phyloP scores from a whole-genome alignment of 2,888 invertebrate species.

The Cheilosia variabilis region DNA sequence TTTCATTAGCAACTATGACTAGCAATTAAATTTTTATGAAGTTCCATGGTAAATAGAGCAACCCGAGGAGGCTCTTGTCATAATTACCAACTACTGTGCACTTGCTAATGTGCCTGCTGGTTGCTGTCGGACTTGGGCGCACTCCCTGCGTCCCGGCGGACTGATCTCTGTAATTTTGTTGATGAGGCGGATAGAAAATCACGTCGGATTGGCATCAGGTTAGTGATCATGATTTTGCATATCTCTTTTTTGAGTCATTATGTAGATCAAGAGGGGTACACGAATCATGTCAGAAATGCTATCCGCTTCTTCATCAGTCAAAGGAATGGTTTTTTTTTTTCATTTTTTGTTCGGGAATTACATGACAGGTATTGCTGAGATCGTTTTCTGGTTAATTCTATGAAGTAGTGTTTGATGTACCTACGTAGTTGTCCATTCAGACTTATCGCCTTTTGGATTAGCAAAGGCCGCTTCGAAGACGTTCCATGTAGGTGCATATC shows the following conservation, averaged over 20 bases:
- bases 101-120: slow-evolving; percentile 63
- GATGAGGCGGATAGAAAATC: slow-evolving; percentile 71
- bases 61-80: slow-evolving; percentile 72
- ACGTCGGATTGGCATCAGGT: slow-evolving; percentile 66
- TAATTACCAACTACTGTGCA: slow-evolving; percentile 76
- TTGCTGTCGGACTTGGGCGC: slow-evolving; percentile 23
- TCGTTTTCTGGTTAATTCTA: slow-evolving; percentile 20
- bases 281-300: neutral
- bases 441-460: neutral
- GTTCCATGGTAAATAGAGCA: slow-evolving; percentile 72
- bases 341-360: slow-evolving; percentile 13
- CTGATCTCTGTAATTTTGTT: slow-evolving; percentile 73
- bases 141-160: slow-evolving; percentile 33
- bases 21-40: slow-evolving; percentile 73
- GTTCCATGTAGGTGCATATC: neutral
- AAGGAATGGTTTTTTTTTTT: neutral
- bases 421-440: neutral
- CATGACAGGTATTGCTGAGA: slow-evolving; percentile 26
- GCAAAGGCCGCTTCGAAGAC: neutral
- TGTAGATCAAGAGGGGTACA: slow-evolving; percentile 22
- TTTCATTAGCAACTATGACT: slow-evolving; percentile 73
- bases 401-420: neutral
- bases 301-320: slow-evolving; percentile 5
- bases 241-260: slow-evolving; percentile 36
- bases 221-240: slow-evolving; percentile 71